A percentile compares a stretch with the other conserved stretches of the same genome.
Conservation (phyloP, 2,888 invertebrate species). For the Holacanthella duospinosa region DNA sequence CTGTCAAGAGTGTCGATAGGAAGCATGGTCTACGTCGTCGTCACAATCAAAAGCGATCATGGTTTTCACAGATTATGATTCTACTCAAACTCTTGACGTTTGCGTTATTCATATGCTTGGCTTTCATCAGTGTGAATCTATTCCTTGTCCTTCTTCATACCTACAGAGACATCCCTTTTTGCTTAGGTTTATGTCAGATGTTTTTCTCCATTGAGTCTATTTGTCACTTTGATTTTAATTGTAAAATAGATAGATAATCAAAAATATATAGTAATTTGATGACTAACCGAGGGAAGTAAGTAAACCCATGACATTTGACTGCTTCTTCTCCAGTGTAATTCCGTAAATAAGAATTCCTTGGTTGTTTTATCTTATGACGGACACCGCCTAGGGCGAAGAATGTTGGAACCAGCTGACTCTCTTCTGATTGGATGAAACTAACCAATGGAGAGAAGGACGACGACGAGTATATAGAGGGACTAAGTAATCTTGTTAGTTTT, state of each 20-base stretch:
- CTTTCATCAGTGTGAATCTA: neutral
- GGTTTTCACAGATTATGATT: neutral
- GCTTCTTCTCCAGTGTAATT: constrained; percentile 35
- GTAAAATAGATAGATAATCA: neutral
- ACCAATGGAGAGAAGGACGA: neutral
- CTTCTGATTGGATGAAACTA: neutral
- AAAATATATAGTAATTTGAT: neutral
- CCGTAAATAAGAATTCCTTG: neutral
- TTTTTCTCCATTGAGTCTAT: neutral
- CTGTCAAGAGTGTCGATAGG: neutral
- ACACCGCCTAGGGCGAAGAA: neutral
- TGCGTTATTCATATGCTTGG: neutral
- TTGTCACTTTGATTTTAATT: neutral
- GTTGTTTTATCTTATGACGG: neutral
- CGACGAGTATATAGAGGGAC: neutral
- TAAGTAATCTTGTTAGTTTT: neutral
- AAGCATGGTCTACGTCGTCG: neutral
- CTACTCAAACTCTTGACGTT: neutral
- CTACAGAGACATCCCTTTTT: neutral
- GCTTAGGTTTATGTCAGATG: neutral
- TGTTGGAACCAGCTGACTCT: neutral
- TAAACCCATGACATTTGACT: constrained; percentile 47
- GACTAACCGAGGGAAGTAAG: constrained; percentile 53
- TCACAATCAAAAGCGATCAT: neutral
- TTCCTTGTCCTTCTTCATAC: neutral